phyloP scores from a whole-genome alignment of 2,888 invertebrate species.

The Tipula confusa region DNA sequence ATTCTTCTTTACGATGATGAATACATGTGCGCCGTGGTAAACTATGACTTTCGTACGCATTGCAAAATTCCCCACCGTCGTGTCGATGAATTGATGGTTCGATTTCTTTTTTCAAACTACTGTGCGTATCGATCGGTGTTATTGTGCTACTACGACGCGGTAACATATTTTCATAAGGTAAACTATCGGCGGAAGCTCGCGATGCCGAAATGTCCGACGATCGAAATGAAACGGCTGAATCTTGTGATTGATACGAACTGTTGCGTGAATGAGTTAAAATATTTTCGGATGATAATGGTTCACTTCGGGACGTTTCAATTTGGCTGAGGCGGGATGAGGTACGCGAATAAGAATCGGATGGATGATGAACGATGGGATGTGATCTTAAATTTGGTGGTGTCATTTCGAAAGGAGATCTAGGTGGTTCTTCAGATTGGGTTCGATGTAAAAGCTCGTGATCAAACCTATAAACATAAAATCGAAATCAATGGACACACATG shows the following conservation, averaged over 20 bases:
- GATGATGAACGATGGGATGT: slow-evolving; percentile 39
- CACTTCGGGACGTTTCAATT: slow-evolving; percentile 35
- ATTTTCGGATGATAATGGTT: slow-evolving; percentile 37
- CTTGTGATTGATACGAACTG: slow-evolving; percentile 37
- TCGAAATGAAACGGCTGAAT: slow-evolving; percentile 40
- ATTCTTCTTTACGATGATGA: slow-evolving; percentile 46
- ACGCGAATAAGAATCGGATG: slow-evolving; percentile 42
- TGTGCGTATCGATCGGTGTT: background rate
- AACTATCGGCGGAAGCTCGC: slow-evolving; percentile 33
- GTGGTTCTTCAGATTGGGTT: slow-evolving; percentile 81
- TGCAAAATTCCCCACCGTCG: slow-evolving; percentile 28
- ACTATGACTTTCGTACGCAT: slow-evolving; percentile 49
- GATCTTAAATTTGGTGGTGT: slow-evolving; percentile 36
- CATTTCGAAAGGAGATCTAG: slow-evolving; percentile 54
- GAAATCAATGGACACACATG: slow-evolving; percentile 40
- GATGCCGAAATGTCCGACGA: slow-evolving; percentile 36
- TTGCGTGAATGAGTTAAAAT: slow-evolving; percentile 38
- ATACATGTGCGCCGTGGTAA: slow-evolving; percentile 47
- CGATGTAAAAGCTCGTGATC: slow-evolving; percentile 75
- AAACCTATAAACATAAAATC: slow-evolving; percentile 30
- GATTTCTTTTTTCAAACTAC: slow-evolving; percentile 29
- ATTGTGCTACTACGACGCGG: slow-evolving; percentile 32
- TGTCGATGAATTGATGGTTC: slow-evolving; percentile 33
- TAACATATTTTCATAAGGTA: slow-evolving; percentile 33
- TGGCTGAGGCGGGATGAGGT: slow-evolving; percentile 37